Base-by-base conservation (phyloP, 1,140 invertebrate genomes). In the Ostrea edulis region DNA sequence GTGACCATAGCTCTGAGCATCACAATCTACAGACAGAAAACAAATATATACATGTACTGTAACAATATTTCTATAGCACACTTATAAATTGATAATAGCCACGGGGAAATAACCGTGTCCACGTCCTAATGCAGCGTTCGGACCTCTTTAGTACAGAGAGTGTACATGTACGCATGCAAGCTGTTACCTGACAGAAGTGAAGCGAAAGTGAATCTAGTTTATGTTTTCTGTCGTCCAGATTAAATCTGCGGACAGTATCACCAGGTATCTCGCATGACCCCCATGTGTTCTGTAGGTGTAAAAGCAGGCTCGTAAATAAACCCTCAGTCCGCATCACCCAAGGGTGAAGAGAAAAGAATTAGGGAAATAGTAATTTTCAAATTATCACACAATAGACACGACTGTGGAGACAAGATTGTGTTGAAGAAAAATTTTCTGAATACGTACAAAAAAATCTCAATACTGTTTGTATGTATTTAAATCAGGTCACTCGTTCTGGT, bases 211-310 rank as follows among this genome's bases (percentile, higher is more conserved):
- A 44, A 44, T 44, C 35, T 44, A 5, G 1, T 35, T 77, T 14
- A 77, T 77, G 68, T 22, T 29, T 77, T 77, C 68, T 77, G 68
- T 77, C 68, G 68, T 22, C 35, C 68, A 77, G 2, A 35, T 25
- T 77, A 14, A 14, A 77, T 44, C 68, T 25, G 17, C 3, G 25
- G 68, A 29, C 68, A 77, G 12, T 12, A 29, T 77, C 29, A 17
- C 3, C 22, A 77, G 25, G 29, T 77, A 25, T 29, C 25, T 77
- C 9, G 7, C 12, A 25, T 77, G 68, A 77, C 68, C 68, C 68
- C 14, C 14, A n/a, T 29, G 12, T 25, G 35, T 44, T 44, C 35
- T 44, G 29, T 14, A 77, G 68, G 68, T 77, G 68, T 9, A 35
- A 77, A 14, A 29, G 55, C 14, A 77, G 68, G 68, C 14, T 17